Base-by-base conservation (phyloP, 2,113 vertebrate species). In the Stigmatopora nigra region DNA sequence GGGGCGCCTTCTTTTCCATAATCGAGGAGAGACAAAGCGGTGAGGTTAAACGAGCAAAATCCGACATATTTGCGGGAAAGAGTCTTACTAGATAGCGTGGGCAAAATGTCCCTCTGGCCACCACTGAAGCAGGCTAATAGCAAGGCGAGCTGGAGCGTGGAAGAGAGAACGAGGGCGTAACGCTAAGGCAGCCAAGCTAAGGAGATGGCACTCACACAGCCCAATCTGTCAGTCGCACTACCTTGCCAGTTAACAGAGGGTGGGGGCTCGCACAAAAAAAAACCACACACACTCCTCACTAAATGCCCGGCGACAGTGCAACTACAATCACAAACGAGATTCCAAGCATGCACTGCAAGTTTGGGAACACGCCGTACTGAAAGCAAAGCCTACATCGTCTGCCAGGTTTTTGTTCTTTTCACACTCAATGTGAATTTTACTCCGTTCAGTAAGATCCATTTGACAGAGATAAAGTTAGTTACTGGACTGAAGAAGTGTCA, bases 161-260 rank as follows among this genome's bases (percentile, higher is more conserved):
- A 75, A 45, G 56, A 14, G 73, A 78, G 64, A 77, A 68, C 2
- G 15, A 69, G 65, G 64, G 63, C 80, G 77, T 65, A 76, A 71
- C 9, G 66, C 73, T 72, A 68, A 58, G 71, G 68, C 73, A 81
- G 78, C 77, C 82, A 83, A 79, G 80, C 72, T 69, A 70, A 82
- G 70, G 81, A 83, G 78, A 86, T 89, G 85, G 86, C 86, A 86
- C 78, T 78, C 79, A 63, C 71, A 82, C 79, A 86, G 71, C 69
- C 75, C 89, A 88, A 90, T 89, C 88, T 88, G 88, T 87, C 83
- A 79, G 84, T 88, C 81, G 85, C 65, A 82, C 71, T 73, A 86
- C 83, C 78, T 82, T 85, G 85, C 86, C 88, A 90, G 82, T 85
- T 79, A 77, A 65, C 77, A 67, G 71, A 22, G 41, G 38, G 59